phyloP scores from a whole-genome alignment of 2,113 vertebrate genomes.

The Poecile atricapillus region DNA sequence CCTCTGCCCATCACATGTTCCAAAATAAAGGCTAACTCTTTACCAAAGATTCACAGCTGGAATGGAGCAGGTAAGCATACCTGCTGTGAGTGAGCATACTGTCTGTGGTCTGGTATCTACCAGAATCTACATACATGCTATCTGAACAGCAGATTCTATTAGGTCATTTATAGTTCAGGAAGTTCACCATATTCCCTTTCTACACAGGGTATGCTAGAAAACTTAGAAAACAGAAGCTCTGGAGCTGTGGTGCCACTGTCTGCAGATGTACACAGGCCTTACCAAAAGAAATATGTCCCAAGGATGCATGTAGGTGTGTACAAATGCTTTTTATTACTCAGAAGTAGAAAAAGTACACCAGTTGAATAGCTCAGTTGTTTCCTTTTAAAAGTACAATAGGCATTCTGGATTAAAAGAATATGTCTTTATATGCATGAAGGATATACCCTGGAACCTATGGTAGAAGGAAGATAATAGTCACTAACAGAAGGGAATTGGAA shows the following conservation, averaged over 20 bases:
- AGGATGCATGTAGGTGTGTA: background rate
- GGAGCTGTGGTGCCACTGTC: background rate
- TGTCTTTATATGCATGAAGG: background rate
- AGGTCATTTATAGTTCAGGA: background rate
- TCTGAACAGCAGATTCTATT: background rate
- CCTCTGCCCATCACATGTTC: background rate
- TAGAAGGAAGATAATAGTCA: background rate
- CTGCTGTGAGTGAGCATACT: too few relatives aligned
- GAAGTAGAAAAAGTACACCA: background rate
- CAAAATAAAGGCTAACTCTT: background rate
- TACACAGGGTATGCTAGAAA: background rate
- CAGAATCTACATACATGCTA: background rate
- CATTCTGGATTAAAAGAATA: background rate
- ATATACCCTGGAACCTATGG: background rate
- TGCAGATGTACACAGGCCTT: background rate
- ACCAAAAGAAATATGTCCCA: background rate
- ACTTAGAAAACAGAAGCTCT: background rate
- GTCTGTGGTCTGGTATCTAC: background rate
- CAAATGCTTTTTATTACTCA: background rate
- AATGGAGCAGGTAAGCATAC: background rate
- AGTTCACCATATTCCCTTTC: background rate
- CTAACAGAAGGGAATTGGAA: background rate
- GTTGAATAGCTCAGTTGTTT: background rate
- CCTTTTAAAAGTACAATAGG: background rate
- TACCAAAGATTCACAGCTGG: background rate